phyloP scores from a whole-genome alignment of 2,797 vertebrate genomes.

The Dendrocincla fuliginosa region DNA sequence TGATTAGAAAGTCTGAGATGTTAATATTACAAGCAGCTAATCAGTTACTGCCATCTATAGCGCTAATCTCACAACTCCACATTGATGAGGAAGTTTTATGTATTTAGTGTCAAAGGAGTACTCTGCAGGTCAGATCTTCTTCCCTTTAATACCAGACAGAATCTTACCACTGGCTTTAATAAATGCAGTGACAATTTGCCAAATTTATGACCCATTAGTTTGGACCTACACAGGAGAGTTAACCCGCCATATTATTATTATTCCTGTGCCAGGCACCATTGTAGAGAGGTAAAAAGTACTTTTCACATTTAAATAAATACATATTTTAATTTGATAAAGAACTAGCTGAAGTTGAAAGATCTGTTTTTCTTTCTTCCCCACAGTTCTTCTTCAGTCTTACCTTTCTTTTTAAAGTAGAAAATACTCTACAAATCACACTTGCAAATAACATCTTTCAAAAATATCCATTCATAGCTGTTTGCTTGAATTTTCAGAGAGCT shows the following conservation, averaged over 20 bases:
- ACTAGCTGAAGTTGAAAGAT: neutral
- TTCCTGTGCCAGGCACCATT: neutral
- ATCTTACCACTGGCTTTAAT: neutral
- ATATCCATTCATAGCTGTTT: neutral
- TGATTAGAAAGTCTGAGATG: neutral
- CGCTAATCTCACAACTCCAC: neutral
- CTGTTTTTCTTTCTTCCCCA: rapidly evolving
- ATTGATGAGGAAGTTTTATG: neutral
- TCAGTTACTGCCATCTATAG: constrained; percentile 41
- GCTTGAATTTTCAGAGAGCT: neutral
- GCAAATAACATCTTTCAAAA: neutral
- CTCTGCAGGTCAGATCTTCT: neutral
- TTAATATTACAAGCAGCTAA: neutral
- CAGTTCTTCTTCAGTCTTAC: neutral
- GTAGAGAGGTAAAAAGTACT: neutral
- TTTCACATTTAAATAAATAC: neutral
- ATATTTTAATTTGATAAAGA: neutral
- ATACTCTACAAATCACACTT: neutral
- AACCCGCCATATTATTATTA: neutral
- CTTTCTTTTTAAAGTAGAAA: neutral
- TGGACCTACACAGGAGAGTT: neutral
- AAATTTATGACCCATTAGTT: neutral
- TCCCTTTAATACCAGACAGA: neutral
- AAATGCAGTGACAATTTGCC: neutral
- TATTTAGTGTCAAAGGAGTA: neutral